phyloP scores from a whole-genome alignment of 2,113 vertebrate genomes.

The Centropus bengalensis region DNA sequence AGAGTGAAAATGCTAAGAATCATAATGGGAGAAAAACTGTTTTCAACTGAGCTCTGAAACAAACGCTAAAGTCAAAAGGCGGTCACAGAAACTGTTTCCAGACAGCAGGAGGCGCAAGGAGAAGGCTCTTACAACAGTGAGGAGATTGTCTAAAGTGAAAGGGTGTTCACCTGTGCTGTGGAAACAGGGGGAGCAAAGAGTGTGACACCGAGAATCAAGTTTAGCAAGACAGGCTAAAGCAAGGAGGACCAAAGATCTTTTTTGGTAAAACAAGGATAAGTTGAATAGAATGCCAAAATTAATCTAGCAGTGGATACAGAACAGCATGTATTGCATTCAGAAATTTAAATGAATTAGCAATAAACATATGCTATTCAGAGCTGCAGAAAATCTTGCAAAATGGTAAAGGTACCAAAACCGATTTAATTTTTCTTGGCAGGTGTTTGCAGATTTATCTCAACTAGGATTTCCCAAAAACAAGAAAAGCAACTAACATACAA shows the following conservation, averaged over 20 bases:
- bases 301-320: not conserved
- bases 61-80: not conserved
- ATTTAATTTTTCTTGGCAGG: not conserved
- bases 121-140: not conserved
- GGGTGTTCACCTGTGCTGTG: not conserved
- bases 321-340: not conserved
- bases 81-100: not conserved
- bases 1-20: not conserved
- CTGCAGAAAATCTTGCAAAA: not conserved
- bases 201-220: not conserved
- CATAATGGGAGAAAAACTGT: not conserved
- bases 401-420: not conserved
- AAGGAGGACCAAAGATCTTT: not conserved
- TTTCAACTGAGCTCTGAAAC: not conserved
- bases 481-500: not conserved
- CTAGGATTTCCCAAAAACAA: not conserved
- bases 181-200: not conserved
- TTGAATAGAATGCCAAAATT: not conserved
- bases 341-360: not conserved
- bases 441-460: not conserved
- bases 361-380: not conserved
- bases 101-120: not conserved
- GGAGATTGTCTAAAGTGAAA: not conserved
- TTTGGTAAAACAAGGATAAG: not conserved
- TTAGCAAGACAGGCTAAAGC: not conserved